These are phyloP conservation scores for Meloidogyne hapla DNA, from an alignment of 1,140 invertebrate species.

Conservation along the genomic window DNA sequence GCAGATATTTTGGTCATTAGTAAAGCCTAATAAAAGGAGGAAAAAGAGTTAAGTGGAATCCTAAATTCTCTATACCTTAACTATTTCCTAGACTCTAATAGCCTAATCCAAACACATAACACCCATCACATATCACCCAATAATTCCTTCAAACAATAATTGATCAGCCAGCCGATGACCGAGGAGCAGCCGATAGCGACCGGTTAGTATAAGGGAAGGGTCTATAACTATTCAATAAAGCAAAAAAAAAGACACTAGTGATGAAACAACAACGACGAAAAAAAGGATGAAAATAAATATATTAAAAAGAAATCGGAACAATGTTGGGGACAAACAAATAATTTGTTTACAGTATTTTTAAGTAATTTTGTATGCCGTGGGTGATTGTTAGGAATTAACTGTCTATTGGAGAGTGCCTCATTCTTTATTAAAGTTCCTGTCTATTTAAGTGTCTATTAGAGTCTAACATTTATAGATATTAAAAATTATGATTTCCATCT, in stretches of 20 bases:
- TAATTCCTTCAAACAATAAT: background rate
- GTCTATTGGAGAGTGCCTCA: too few relatives aligned
- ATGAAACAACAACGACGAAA: background rate
- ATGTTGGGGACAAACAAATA: background rate
- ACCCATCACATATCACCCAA: background rate
- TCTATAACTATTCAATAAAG: background rate
- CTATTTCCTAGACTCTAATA: background rate
- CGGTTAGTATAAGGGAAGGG: background rate
- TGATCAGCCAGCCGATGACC: slow-evolving; percentile 1
- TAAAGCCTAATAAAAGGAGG: too few relatives aligned
- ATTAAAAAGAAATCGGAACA: background rate
- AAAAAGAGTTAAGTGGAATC: too few relatives aligned
- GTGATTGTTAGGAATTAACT: too few relatives aligned
- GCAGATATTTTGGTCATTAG: too few relatives aligned
- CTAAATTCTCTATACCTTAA: too few relatives aligned
- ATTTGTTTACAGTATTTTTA: background rate
- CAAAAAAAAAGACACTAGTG: background rate
- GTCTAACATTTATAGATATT: too few relatives aligned
- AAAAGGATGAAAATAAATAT: background rate
- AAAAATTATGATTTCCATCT: too few relatives aligned
- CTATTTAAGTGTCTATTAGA: too few relatives aligned
- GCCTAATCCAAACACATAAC: background rate
- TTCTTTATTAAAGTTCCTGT: too few relatives aligned
- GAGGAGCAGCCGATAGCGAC: background rate
- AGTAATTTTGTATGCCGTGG: too few relatives aligned